Percentiles rank a stretch among this genome's conserved stretches.
These are phyloP conservation scores for Pocillopora verrucosa DNA, from an alignment of 64 coral and sea anemone genomes.

Conservation along the genomic window DNA sequence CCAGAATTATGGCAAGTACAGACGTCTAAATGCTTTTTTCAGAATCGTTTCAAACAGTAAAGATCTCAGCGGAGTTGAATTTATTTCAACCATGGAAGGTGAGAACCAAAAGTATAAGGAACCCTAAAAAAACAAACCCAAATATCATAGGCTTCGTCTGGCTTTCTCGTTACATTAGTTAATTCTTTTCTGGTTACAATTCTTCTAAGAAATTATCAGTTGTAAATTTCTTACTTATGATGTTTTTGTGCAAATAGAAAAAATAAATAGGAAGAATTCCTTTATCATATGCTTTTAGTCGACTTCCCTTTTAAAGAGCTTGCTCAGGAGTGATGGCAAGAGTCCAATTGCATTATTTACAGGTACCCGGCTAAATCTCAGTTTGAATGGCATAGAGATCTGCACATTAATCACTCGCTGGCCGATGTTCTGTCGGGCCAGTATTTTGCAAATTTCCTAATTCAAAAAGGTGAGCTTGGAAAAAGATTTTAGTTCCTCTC, in stretches of 20 bases:
- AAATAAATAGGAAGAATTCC: too few species aligned
- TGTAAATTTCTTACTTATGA: too few species aligned
- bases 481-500: not conserved
- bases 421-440: constrained; percentile 1
- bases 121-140: not conserved
- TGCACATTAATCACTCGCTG: constrained; percentile 4
- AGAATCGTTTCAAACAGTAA: constrained; percentile 40
- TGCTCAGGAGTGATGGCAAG: constrained; percentile 21
- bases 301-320: too few species aligned
- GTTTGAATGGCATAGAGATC: constrained; percentile 33
- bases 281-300: too few species aligned
- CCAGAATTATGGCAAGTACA: constrained; percentile 39
- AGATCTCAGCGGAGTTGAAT: constrained; percentile 53
- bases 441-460: constrained; percentile 38
- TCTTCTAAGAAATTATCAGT: too few species aligned
- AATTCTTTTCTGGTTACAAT: too few species aligned
- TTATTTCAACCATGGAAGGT: constrained; percentile 65
- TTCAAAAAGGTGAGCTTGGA: constrained; percentile 8
- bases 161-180: too few species aligned
- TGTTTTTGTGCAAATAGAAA: too few species aligned
- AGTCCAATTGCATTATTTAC: constrained; percentile 42
- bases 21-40: constrained; percentile 17
- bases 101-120: not conserved
- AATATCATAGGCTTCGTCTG: too few species aligned
- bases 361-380: constrained; percentile 60